Base-by-base conservation (phyloP, 2,113 vertebrate species). In the Delphinapterus leucas region DNA sequence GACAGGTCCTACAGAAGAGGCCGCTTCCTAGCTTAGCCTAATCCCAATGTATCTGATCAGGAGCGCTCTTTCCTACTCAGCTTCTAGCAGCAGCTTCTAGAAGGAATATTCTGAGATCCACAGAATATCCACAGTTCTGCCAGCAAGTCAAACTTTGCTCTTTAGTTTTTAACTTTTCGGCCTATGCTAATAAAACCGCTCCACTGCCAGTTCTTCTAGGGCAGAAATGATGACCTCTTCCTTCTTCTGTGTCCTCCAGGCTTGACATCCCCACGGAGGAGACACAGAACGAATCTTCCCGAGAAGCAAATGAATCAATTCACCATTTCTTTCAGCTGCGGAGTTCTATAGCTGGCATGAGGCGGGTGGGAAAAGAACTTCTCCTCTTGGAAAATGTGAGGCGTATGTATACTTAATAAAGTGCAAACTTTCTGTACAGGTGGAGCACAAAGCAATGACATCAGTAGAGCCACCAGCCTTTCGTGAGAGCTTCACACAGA, bases 311-410 rank as follows among this genome's bases (percentile, higher is more conserved):
- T 47, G 71, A 88, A 77, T 94, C 70, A 9, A 81, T 81, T 77
- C 71, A 7, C 23, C 55, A 0, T 25, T 38, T 88, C 90, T 76
- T 26, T 63, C 88, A 92, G 95, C 71, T n/a, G 53, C 3, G 1
- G 26, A 25, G 53, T 36, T 89, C 86, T 73, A 2, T 20, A 21
- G 67, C 44, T 53, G n/a, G 70, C 80, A 8, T 0, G 36, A 58
- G 77, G 87, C 47, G 1, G 63, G 63, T 92, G 81, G 26, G 83
- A 89, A 92, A 74, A 95, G 44, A 95, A n/a, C 60, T 3, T 84
- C 83, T 96, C 96, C 96, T 38, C 90, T 74, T 44, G 92, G 70
- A 95, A 98, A 93, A 95, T 33, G 0, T 47, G 96, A 97, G 92
- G 79, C 26, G 11, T 47, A 1, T 31, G 95, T 93, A 10, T 49